Evolutionary conservation across 1,140 invertebrate species (phyloP), one percentile per base, ranked within the genome.

Genomic region (Drosophila burlai): DNA sequence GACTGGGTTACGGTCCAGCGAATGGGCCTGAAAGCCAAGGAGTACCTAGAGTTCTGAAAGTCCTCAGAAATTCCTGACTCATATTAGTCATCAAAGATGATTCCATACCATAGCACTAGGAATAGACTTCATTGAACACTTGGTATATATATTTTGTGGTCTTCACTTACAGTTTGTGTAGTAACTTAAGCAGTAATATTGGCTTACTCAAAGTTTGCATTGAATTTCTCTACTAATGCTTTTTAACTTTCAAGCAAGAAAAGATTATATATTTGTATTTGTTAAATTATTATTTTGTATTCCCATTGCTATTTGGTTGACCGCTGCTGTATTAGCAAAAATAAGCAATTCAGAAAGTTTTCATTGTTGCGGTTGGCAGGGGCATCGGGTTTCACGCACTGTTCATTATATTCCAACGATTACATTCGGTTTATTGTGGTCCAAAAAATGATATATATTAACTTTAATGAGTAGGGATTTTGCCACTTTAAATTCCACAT

Each of bases 301-400:
- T 3, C 1, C 8, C 8, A 6, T 10, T 45, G 4, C 43, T 45
- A 55, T 24, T 24, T 16, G 5, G 2, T 38, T 55, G 15, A 16
- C 52, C 18, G 2, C 4, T 15, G 10, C 8, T 55, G 52, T 55
- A 24, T 3, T 3, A 24, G 4, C 18, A 26, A 26, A 47, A 26
- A 31, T 9, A 62, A 65, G 43, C 46, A 64, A 40, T 67, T 34
- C 24, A 45, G n/a, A 64, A 47, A 47, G 38, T 67, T 65, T 60
- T 38, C n/a, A 45, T 15, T 10, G 64, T 15, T 67, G 59, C n/a
- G 64, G 64, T 31, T 40, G n/a, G 2, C 31, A 13, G 43, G 11
- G 45, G 11, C 18, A 47, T 38, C 21, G 16, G n/a, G 11, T 9
- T 26, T 34, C 16, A 36, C 26, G 55, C 9, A 34, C 6, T 24